Conservation (phyloP, 1,140 invertebrate genomes). For the Drosophila aff. region DNA sequence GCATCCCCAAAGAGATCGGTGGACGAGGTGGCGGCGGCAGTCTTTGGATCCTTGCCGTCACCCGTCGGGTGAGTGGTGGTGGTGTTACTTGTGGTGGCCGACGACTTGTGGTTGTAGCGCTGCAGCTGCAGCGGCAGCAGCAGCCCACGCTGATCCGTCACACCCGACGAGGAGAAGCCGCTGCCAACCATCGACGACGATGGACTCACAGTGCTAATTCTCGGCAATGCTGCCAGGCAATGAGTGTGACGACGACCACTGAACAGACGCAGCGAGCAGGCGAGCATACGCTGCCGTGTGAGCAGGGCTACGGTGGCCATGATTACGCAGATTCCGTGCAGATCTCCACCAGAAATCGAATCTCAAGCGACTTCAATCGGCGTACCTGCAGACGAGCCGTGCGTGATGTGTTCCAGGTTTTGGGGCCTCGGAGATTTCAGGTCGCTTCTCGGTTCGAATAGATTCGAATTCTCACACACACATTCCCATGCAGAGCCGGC, state of each 20-base stretch:
- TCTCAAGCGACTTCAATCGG: background rate
- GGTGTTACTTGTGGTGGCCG: background rate
- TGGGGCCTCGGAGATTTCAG: background rate
- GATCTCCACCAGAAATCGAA: conserved; percentile 10
- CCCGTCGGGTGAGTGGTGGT: conserved; percentile 5
- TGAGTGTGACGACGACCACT: conserved; percentile 5
- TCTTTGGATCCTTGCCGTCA: conserved; percentile 51
- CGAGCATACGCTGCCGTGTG: conserved; percentile 25
- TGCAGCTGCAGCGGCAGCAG: conserved; percentile 8
- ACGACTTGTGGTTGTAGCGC: conserved; percentile 21
- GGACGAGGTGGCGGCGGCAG: conserved; percentile 41
- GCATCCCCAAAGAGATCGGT: conserved; percentile 76
- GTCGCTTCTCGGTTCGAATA: background rate
- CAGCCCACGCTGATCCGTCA: background rate
- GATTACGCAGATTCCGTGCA: background rate
- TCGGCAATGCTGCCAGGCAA: conserved; percentile 11
- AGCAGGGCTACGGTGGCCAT: conserved; percentile 34
- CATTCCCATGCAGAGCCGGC: conserved; percentile 29
- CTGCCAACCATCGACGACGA: background rate
- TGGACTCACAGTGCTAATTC: background rate
- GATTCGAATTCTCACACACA: conserved; percentile 1
- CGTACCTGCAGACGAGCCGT: background rate
- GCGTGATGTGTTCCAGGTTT: background rate
- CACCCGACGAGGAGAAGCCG: background rate
- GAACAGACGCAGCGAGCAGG: conserved; percentile 11